Percentiles rank a stretch among this genome's conserved stretches.
These are phyloP conservation scores for Dorcus hopei DNA, from an alignment of 2,888 invertebrate genomes.

Conservation along the genomic window DNA sequence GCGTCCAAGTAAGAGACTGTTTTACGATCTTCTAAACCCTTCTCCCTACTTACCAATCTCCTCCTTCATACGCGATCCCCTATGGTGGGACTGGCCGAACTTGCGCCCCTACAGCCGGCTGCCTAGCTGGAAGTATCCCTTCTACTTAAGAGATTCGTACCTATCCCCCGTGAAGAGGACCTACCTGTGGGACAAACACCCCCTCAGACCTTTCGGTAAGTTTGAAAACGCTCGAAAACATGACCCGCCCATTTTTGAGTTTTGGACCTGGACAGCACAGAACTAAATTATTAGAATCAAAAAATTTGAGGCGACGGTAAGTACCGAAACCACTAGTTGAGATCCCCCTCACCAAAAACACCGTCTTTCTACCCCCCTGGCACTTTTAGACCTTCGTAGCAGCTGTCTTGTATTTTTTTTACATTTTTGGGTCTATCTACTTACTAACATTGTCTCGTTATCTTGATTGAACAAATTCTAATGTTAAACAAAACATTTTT, in stretches of 20 bases:
- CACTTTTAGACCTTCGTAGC: conserved; percentile 10
- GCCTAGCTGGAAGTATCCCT: conserved; percentile 69
- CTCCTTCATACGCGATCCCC: conserved; percentile 81
- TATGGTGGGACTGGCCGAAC: conserved; percentile 85
- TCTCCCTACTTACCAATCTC: conserved; percentile 74
- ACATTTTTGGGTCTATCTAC: conserved; percentile 16
- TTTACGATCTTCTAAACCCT: conserved; percentile 72
- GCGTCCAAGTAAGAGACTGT: conserved; percentile 52
- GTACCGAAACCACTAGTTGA: neutral
- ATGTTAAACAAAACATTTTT: conserved; percentile 37
- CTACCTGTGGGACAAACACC: conserved; percentile 89
- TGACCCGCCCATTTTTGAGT: conserved; percentile 13
- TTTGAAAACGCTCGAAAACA: conserved; percentile 34
- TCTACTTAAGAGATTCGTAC: conserved; percentile 81
- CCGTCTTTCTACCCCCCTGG: conserved; percentile 7
- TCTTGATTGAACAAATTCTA: neutral
- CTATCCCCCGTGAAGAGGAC: conserved; percentile 88
- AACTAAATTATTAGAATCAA: neutral
- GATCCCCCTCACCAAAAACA: neutral
- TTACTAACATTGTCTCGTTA: conserved; percentile 11
- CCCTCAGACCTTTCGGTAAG: conserved; percentile 87
- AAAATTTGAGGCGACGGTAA: neutral
- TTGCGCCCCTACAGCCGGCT: conserved; percentile 68
- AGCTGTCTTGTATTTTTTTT: conserved; percentile 25
- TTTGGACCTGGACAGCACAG: conserved; percentile 28